phyloP scores from a whole-genome alignment of 2,797 vertebrate species.

The Chaetophractus vellerosus region DNA sequence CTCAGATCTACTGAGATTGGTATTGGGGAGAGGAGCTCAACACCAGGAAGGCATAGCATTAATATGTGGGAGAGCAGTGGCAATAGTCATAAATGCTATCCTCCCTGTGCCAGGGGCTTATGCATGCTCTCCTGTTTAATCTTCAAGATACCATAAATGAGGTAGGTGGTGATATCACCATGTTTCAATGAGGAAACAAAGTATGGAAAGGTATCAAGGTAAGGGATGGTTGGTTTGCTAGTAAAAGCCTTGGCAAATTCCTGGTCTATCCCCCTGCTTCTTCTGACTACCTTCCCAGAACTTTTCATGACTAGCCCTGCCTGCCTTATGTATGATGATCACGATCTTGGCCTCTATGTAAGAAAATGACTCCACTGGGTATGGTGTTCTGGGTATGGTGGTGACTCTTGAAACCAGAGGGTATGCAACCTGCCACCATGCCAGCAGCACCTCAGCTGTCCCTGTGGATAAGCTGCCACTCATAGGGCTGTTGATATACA shows the following conservation, averaged over 20 bases:
- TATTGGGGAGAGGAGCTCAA: background rate
- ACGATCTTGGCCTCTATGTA: background rate
- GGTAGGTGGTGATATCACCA: conserved; percentile 20
- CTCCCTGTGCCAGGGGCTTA: background rate
- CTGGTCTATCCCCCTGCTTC: background rate
- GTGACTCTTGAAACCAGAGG: background rate
- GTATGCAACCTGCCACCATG: background rate
- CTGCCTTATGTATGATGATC: background rate
- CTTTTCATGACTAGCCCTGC: background rate
- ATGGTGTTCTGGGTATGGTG: background rate
- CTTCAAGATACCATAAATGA: background rate
- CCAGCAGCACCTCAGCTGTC: background rate
- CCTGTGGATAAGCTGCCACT: background rate
- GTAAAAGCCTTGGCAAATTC: background rate
- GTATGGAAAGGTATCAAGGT: background rate
- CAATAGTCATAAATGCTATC: background rate
- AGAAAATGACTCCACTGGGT: background rate
- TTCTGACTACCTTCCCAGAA: background rate
- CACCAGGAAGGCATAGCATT: background rate
- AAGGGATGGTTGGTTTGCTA: background rate
- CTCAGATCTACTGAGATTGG: background rate
- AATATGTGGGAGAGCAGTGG: background rate
- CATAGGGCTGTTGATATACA: background rate
- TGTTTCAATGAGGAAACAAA: conserved; percentile 42
- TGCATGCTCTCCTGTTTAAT: background rate